Percentiles rank a stretch among this genome's conserved stretches.
phyloP scores from a whole-genome alignment of 2,113 vertebrate genomes.

The Platanista minor region DNA sequence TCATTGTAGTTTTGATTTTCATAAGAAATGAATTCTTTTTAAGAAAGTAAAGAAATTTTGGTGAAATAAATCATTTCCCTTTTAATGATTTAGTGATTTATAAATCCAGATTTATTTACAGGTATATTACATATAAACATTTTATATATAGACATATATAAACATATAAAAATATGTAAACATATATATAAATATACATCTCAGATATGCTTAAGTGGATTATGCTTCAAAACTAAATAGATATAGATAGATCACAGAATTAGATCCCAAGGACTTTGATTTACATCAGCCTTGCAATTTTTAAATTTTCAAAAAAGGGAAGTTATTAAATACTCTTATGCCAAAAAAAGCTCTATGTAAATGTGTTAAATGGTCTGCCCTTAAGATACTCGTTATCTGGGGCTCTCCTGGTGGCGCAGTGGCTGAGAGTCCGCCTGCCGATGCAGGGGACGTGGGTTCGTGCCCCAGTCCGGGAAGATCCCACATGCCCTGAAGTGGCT shows the following conservation, averaged over 20 bases:
- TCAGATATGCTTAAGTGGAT: background rate
- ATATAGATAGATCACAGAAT: background rate
- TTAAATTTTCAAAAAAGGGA: slow-evolving; percentile 28
- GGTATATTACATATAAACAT: background rate
- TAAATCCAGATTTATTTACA: background rate
- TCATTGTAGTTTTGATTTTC: background rate
- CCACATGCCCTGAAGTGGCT: no score
- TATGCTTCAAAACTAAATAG: background rate
- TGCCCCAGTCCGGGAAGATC: no score
- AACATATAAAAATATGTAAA: background rate
- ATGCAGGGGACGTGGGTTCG: no score
- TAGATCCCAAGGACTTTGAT: background rate
- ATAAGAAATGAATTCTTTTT: background rate
- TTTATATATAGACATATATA: background rate
- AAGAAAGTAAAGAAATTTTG: background rate
- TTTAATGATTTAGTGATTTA: background rate
- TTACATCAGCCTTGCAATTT: background rate
- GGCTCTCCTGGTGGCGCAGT: no score
- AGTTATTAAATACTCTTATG: background rate
- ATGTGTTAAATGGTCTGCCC: background rate
- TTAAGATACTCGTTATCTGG: background rate
- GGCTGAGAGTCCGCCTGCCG: no score
- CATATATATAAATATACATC: background rate
- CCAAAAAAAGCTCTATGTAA: background rate
- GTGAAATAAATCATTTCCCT: background rate